Evolutionary conservation across 1,140 invertebrate species (phyloP).

Genomic region (Pseudachorutes palmiensis): DNA sequence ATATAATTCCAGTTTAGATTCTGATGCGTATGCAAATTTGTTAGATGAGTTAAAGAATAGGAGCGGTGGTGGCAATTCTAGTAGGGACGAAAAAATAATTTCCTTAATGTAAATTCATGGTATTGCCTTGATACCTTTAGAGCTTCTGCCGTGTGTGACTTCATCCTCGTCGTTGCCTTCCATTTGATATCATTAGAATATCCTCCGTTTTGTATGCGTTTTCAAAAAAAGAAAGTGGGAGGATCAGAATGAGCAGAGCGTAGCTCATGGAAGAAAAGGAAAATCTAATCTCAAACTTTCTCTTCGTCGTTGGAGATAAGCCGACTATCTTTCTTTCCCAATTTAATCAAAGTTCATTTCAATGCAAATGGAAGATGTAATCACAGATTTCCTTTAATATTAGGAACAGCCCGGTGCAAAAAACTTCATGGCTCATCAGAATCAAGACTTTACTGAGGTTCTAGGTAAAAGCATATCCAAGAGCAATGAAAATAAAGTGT

Average conservation of each 20-base stretch:
- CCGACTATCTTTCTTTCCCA: neutral
- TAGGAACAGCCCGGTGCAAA: too few species aligned
- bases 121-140: neutral
- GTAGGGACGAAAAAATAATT: conserved; percentile 6
- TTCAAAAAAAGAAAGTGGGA: too few species aligned
- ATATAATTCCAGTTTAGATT: too few species aligned
- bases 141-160: neutral
- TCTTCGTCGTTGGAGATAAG: neutral
- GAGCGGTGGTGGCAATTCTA: neutral
- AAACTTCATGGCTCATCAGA: too few species aligned
- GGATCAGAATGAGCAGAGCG: too few species aligned
- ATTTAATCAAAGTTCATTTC: conserved; percentile 13
- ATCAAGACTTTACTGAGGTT: too few species aligned
- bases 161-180: neutral
- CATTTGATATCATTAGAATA: too few species aligned
- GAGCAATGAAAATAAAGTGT: too few species aligned
- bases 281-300: conserved; percentile 3
- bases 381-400: neutral
- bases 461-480: too few species aligned
- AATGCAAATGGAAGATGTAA: conserved; percentile 12
- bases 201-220: too few species aligned
- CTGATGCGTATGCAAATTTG: conserved; percentile 7
- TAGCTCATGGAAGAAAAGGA: neutral
- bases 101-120: conserved; percentile 11
- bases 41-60: conserved; percentile 5